phyloP scores from a whole-genome alignment of 1,140 invertebrate genomes.

The Heliconius melpomene region DNA sequence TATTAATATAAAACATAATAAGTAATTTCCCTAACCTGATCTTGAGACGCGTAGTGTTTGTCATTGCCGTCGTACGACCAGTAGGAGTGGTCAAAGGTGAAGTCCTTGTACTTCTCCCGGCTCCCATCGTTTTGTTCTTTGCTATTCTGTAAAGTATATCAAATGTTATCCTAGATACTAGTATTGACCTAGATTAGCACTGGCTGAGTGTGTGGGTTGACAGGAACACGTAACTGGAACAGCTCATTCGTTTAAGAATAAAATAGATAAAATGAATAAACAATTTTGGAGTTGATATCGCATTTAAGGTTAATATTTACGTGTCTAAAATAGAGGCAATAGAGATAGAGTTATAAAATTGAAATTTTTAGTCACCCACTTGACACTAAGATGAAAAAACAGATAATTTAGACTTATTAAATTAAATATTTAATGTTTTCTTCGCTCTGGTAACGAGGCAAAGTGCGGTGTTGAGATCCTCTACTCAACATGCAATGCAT shows the following conservation, averaged over 20 bases:
- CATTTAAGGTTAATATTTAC: neutral
- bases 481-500: too few species aligned
- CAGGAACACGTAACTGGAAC: neutral
- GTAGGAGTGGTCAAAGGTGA: conserved; percentile 96
- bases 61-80: conserved; percentile 91
- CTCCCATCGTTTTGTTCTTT: conserved; percentile 81
- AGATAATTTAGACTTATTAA: too few species aligned
- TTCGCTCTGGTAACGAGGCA: too few species aligned
- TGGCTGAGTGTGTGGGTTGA: neutral
- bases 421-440: too few species aligned
- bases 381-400: too few species aligned
- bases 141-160: conserved; percentile 63
- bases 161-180: neutral
- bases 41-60: conserved; percentile 89
- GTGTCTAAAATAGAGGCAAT: too few species aligned
- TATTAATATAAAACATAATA: too few species aligned
- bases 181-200: neutral
- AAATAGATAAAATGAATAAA: neutral
- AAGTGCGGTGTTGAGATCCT: too few species aligned
- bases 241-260: neutral
- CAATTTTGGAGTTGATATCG: neutral
- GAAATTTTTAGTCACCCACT: too few species aligned
- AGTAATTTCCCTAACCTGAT: conserved; percentile 82
- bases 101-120: conserved; percentile 90
- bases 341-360: too few species aligned